A percentile compares a stretch with the other conserved stretches of the same genome.
These are phyloP conservation scores for Paramuricea clavata DNA, from an alignment of 92 coral and sea anemone genomes.

Conservation along the genomic window DNA sequence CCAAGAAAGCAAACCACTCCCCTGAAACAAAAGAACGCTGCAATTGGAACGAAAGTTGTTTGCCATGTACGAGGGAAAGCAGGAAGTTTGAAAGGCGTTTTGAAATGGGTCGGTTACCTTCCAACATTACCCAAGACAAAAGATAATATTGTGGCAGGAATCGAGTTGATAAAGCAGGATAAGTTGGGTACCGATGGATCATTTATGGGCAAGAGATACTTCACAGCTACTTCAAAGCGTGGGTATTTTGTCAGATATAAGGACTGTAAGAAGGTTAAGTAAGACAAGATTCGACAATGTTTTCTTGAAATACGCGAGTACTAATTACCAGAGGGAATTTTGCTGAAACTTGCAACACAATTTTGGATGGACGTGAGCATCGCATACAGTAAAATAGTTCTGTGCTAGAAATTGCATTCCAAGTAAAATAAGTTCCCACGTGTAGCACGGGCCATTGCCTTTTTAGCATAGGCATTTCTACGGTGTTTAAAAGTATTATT, in stretches of 20 bases:
- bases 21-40: neutral
- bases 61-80: constrained; percentile 82
- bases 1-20: constrained; percentile 20
- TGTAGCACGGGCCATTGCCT: too few species aligned
- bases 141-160: constrained; percentile 89
- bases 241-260: constrained; percentile 92
- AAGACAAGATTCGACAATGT: neutral
- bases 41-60: constrained; percentile 75
- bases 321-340: too few species aligned
- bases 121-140: constrained; percentile 79
- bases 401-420: too few species aligned
- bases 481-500: too few species aligned
- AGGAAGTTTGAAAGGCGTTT: constrained; percentile 64
- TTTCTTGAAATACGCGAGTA: neutral
- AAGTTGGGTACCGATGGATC: constrained; percentile 99
- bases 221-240: constrained; percentile 80
- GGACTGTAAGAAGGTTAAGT: constrained; percentile 76
- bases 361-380: too few species aligned
- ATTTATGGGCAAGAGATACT: constrained; percentile 87
- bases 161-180: constrained; percentile 76
- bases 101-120: constrained; percentile 90
- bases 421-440: too few species aligned
- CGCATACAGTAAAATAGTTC: too few species aligned
- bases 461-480: too few species aligned
- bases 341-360: too few species aligned